Base-by-base conservation (phyloP, 1,140 invertebrate genomes). In the Planococcus citri region DNA sequence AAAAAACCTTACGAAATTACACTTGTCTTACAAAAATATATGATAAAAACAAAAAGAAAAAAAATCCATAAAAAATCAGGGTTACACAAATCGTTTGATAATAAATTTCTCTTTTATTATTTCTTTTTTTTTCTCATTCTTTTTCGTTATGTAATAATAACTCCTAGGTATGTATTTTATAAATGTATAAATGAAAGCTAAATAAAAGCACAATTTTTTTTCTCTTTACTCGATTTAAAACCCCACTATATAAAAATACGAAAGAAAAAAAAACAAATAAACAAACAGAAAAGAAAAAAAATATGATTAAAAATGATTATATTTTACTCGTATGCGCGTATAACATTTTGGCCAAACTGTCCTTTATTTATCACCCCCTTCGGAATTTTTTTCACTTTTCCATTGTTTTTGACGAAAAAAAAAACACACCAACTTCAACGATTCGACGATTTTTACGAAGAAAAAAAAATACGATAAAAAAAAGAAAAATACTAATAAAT, bases 1-100 rank as follows among this genome's bases (percentile, higher is more conserved):
- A 64, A 64, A 64, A 64, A 60, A 60, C 57, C 60, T 64, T 64
- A 64, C 22, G 60, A 64, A 25, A 64, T 64, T 64, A 64, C n/a
- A n/a, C 60, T 10, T 25, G 60, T 64, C 60, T 64, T 64, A 64
- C 60, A 64, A 64, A 64, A 64, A 25, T 64, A n/a, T n/a, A 64
- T 27, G 60, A 64, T 25, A 64, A 64, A 25, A 64, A 64, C 8
- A 64, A 64, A 64, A 51, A 51, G 41, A 51, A 51, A 51, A 51
- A 51, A 17, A 17, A 51, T 51, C 2, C 41, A 20, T 51, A 51
- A 14, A 20, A 51, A 51, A 51, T n/a, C n/a, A n/a, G n/a, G n/a
- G n/a, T 51, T 33, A 33, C n/a, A n/a, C 29, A 33, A 33, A 33
- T 33, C 29, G 29, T 33, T 33, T 51, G 41, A 51, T 17, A 51